phyloP scores from a whole-genome alignment of 2,888 invertebrate species.

The Synanthedon formicaeformis region DNA sequence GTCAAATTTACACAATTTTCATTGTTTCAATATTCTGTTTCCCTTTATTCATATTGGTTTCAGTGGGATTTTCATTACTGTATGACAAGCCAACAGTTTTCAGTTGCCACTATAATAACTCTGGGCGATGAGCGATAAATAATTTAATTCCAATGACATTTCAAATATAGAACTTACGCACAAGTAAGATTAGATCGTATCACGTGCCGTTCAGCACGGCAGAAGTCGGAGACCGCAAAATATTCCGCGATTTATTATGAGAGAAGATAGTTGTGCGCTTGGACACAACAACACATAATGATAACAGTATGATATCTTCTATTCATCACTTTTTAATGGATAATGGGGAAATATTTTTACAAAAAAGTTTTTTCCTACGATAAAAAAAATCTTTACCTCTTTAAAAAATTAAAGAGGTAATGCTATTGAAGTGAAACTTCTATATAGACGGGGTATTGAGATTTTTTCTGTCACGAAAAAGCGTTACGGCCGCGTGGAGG shows the following conservation, averaged over 20 bases:
- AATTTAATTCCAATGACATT: not conserved
- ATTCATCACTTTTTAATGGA: not conserved
- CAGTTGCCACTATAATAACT: not conserved
- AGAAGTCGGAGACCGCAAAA: constrained; percentile 15
- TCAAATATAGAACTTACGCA: not conserved
- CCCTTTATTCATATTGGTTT: not conserved
- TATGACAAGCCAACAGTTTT: not conserved
- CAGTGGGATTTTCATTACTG: not conserved
- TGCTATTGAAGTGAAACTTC: too few relatives aligned
- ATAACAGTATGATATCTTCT: not conserved
- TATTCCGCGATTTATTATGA: constrained; percentile 19
- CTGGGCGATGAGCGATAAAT: not conserved
- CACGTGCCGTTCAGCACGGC: constrained; percentile 9
- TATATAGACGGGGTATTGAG: too few relatives aligned
- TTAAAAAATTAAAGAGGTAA: too few relatives aligned
- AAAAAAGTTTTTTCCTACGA: too few relatives aligned
- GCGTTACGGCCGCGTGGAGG: too few relatives aligned
- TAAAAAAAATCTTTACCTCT: too few relatives aligned
- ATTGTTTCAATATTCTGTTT: not conserved
- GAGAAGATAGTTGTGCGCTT: not conserved
- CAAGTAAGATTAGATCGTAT: constrained; percentile 10
- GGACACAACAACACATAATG: constrained; percentile 4
- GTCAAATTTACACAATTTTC: not conserved
- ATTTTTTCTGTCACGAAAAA: too few relatives aligned
- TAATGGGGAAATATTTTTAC: too few relatives aligned